Evolutionary conservation across 2,888 invertebrate species (phyloP).

Genomic region (Scotopteryx bipunctaria): DNA sequence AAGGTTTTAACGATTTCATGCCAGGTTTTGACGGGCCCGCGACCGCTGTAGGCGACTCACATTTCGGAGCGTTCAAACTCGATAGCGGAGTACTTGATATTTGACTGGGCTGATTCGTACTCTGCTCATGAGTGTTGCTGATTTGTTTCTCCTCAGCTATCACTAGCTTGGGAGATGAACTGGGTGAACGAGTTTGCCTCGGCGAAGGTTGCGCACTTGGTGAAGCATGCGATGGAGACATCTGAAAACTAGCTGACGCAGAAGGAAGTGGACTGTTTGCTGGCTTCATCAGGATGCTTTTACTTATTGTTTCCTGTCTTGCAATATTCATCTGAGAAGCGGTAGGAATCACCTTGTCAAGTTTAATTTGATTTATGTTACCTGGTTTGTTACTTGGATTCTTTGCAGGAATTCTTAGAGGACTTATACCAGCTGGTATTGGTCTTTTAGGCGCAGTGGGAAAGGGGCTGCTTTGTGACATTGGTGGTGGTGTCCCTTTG

Average conservation of each 20-base stretch:
- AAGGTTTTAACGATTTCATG: slow-evolving; percentile 61
- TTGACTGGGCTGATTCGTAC: slow-evolving; percentile 70
- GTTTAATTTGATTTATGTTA: slow-evolving; percentile 62
- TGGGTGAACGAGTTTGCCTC: slow-evolving; percentile 78
- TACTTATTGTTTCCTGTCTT: slow-evolving; percentile 58
- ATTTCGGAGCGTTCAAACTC: slow-evolving; percentile 56
- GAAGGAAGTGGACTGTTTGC: slow-evolving; percentile 50
- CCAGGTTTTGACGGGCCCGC: slow-evolving; percentile 67
- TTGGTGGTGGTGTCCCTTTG: slow-evolving; percentile 56
- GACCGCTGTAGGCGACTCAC: slow-evolving; percentile 57
- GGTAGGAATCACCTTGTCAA: slow-evolving; percentile 57
- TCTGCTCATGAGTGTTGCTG: slow-evolving; percentile 55
- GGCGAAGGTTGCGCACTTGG: slow-evolving; percentile 66
- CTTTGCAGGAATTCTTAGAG: slow-evolving; percentile 64
- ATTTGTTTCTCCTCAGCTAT: slow-evolving; percentile 79
- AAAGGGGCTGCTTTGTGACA: slow-evolving; percentile 63
- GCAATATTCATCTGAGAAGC: slow-evolving; percentile 48
- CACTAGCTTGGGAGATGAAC: slow-evolving; percentile 78
- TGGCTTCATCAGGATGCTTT: slow-evolving; percentile 56
- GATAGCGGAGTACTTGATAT: slow-evolving; percentile 70
- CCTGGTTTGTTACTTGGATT: slow-evolving; percentile 34
- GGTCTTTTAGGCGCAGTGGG: slow-evolving; percentile 59
- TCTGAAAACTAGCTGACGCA: slow-evolving; percentile 58
- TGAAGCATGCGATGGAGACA: slow-evolving; percentile 51
- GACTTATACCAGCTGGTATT: slow-evolving; percentile 49